Evolutionary conservation across 2,888 invertebrate genomes (phyloP), one percentile per base, ranked within the genome.

Genomic region (Epinotia nisella): DNA sequence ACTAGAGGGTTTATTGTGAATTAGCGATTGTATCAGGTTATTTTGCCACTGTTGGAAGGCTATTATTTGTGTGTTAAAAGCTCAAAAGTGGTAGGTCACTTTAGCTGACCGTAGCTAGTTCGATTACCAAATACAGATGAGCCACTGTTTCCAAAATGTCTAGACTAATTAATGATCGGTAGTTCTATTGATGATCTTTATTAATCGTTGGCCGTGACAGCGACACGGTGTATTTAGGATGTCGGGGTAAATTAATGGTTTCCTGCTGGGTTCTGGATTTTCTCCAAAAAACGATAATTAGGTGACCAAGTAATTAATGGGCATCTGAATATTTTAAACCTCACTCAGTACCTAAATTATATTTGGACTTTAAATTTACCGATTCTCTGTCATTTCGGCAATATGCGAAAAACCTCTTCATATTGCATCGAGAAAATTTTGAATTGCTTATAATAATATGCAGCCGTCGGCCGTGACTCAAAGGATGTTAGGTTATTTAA

Each of bases 271-370:
- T 56, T 55, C 41, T 55, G 59, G 66, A 71, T 66, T 72, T 45
- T 41, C 29, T 71, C 66, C 66, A 71, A 59, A 13, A 17, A 51
- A 11, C 66, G 66, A 51, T 66, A 59, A 65, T 71, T 58, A 51
- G 24, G 51, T 58, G 51, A 53, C 21, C 55, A 11, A 45, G 51
- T 61, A 24, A 39, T 15, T 53, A 71, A 59, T 65, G 19, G 24
- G 17, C 10, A 61, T 21, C 21, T 67, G 19, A 45, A 21, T 56
- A 10, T 41, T 19, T 15, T 11, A 53, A 53, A 66, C 24, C 24
- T 41, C 13, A 24, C 35, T 17, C 21, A 24, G 41, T 24, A 21
- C 39, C 2, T 49, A 21, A 69, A 69, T n/a, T 62, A 17, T 62
- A 45, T 49, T 29, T 49, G n/a, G n/a, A 49, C n/a, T 45, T 45